These are phyloP conservation scores for Thera obeliscata DNA, from an alignment of 2,888 invertebrate species.

Conservation along the genomic window DNA sequence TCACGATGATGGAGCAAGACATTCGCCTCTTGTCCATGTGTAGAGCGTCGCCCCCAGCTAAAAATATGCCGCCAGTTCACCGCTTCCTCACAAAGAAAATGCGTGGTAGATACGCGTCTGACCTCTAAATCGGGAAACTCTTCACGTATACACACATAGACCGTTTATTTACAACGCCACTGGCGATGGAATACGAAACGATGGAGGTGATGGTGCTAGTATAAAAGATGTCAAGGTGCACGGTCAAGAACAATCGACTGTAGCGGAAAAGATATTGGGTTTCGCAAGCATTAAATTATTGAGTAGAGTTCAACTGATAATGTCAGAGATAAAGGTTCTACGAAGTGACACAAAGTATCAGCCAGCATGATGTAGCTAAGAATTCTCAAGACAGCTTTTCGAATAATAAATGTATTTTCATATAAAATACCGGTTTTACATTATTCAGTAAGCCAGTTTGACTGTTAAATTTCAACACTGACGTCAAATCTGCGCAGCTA, in stretches of 20 bases:
- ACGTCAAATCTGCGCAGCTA: slow-evolving; percentile 38
- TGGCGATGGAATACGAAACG: slow-evolving; percentile 35
- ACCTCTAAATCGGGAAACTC: slow-evolving; percentile 72
- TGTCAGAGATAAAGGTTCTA: slow-evolving; percentile 6
- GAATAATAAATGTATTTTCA: slow-evolving; percentile 14
- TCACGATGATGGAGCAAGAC: slow-evolving; percentile 53
- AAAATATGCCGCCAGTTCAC: slow-evolving; percentile 76
- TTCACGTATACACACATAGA: slow-evolving; percentile 44
- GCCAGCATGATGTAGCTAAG: background rate
- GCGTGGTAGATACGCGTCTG: slow-evolving; percentile 56
- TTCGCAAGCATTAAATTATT: slow-evolving; percentile 11
- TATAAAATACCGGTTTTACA: slow-evolving; percentile 5
- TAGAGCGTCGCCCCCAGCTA: slow-evolving; percentile 78
- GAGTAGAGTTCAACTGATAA: slow-evolving; percentile 6
- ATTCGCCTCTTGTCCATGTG: slow-evolving; percentile 35
- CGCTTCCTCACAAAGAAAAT: slow-evolving; percentile 79
- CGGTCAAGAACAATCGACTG: slow-evolving; percentile 48
- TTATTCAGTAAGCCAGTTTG: slow-evolving; percentile 31
- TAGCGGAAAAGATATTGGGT: slow-evolving; percentile 41
- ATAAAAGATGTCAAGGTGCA: slow-evolving; percentile 48
- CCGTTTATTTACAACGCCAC: slow-evolving; percentile 47
- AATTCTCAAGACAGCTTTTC: background rate
- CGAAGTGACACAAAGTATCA: slow-evolving; percentile 6
- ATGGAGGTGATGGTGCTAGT: slow-evolving; percentile 31
- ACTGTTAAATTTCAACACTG: slow-evolving; percentile 35